These are phyloP conservation scores for Cheilosia vernalis DNA, from an alignment of 2,888 invertebrate genomes.

Conservation along the genomic window DNA sequence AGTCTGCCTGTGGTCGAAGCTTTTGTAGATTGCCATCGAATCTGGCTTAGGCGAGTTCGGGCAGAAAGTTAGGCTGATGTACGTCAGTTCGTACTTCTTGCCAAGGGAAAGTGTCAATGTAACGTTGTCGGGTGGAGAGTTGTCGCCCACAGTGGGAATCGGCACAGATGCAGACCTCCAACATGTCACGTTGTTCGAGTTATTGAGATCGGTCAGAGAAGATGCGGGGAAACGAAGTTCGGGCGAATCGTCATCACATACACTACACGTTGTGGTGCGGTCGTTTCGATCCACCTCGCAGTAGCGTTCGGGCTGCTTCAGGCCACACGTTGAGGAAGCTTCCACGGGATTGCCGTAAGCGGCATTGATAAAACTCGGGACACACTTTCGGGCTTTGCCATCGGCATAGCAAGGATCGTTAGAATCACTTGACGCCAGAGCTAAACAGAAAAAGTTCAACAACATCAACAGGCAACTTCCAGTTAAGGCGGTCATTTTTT, in stretches of 20 bases:
- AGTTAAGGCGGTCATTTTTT: slow-evolving; percentile 31
- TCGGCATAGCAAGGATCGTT: slow-evolving; percentile 96
- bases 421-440: slow-evolving; percentile 85
- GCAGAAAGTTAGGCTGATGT: slow-evolving; percentile 98
- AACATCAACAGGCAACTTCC: slow-evolving; percentile 38
- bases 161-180: slow-evolving; percentile 96
- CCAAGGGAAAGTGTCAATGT: slow-evolving; percentile 96
- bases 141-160: slow-evolving; percentile 87
- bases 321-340: slow-evolving; percentile 95
- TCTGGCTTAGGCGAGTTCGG: slow-evolving; percentile 96
- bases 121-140: slow-evolving; percentile 95
- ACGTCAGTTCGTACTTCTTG: slow-evolving; percentile 99
- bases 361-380: slow-evolving; percentile 99
- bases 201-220: slow-evolving; percentile 97
- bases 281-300: slow-evolving; percentile 86
- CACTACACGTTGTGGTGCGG: slow-evolving; percentile 85
- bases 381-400: slow-evolving; percentile 93
- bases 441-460: slow-evolving; percentile 45
- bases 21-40: slow-evolving; percentile 98
- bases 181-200: slow-evolving; percentile 98
- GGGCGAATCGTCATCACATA: slow-evolving; percentile 93
- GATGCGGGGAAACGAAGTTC: slow-evolving; percentile 90
- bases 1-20: slow-evolving; percentile 97
- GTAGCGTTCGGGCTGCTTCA: slow-evolving; percentile 89
- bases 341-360: slow-evolving; percentile 96